These are phyloP conservation scores for Tyrophagus putrescentiae DNA, from an alignment of 1,140 invertebrate species.

Conservation along the genomic window DNA sequence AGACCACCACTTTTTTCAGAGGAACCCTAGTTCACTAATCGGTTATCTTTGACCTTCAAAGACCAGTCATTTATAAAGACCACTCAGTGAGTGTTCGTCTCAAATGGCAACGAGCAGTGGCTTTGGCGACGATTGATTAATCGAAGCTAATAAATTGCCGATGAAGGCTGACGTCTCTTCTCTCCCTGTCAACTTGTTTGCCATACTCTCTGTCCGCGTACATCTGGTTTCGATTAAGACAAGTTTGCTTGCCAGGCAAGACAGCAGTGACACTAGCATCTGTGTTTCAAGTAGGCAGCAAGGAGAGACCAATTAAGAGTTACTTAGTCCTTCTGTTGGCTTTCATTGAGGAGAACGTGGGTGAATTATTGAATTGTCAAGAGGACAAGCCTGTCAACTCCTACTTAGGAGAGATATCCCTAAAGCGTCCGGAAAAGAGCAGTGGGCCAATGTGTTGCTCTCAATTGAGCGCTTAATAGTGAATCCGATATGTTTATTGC, in stretches of 20 bases:
- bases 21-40: too few species aligned
- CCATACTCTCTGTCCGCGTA: background rate
- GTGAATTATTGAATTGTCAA: slow-evolving; percentile 7
- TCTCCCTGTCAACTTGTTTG: background rate
- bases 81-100: too few species aligned
- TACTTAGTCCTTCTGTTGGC: background rate
- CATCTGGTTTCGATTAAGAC: slow-evolving; percentile 11
- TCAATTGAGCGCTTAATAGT: slow-evolving; percentile 11
- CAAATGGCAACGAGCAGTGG: background rate
- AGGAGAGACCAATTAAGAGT: background rate
- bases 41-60: too few species aligned
- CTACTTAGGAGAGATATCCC: slow-evolving; percentile 11
- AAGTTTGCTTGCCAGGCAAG: too few species aligned
- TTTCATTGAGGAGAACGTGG: background rate
- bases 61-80: too few species aligned
- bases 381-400: slow-evolving; percentile 3
- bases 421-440: slow-evolving; percentile 1
- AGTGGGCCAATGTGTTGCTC: background rate
- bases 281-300: background rate
- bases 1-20: too few species aligned
- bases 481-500: slow-evolving; percentile 11
- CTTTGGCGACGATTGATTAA: background rate
- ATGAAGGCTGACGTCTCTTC: background rate
- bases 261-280: background rate
- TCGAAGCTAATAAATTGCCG: too few species aligned